Base-by-base conservation (phyloP, 92 coral and sea anemone genomes). In the Phenganax marumi region DNA sequence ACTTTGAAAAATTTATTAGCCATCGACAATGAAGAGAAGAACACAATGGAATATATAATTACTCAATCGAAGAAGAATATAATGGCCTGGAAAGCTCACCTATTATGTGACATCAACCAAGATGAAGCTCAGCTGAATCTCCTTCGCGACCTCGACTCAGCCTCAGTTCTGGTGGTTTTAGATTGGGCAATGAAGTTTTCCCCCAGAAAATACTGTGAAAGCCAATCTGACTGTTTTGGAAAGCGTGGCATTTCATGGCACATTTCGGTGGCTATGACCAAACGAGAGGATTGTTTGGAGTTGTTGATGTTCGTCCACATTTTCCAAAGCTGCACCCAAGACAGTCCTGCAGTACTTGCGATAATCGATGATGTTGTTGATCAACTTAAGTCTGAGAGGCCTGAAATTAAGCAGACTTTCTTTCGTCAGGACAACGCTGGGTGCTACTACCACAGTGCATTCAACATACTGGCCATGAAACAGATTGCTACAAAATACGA, bases 241-340 rank as follows among this genome's bases (percentile, higher is more conserved):
- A 73, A 73, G 78, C n/a, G 62, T 14, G 80, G 80, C 69, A n/a
- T 75, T 17, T 75, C 80, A 14, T 75, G 80, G 80, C 80, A 75
- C 80, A 50, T 75, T 75, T 11, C 24, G 48, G 80, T 75, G n/a
- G 80, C 80, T 46, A 75, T 75, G 80, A 75, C 56, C 18, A 75
- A 81, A 77, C 10, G 13, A 14, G 81, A 12, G 12, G 58, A 48
- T 8, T 14, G 11, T 62, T 46, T 70, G 66, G 61, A 81, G 77
- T 65, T 77, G n/a, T 22, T 81, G 54, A 80, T 77, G 16, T 74
- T 63, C 39, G 80, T 80, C 79, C 84, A 80, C 26, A n/a, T 75
- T 83, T 83, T 85, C 65, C 85, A 85, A 85, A 89, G 87, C 62
- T 85, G 86, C 61, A 85, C 73, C 52, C 91, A 85, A 80, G 91